Base-by-base conservation (phyloP, 1,140 invertebrate genomes). In the Neotoxoptera formosana region DNA sequence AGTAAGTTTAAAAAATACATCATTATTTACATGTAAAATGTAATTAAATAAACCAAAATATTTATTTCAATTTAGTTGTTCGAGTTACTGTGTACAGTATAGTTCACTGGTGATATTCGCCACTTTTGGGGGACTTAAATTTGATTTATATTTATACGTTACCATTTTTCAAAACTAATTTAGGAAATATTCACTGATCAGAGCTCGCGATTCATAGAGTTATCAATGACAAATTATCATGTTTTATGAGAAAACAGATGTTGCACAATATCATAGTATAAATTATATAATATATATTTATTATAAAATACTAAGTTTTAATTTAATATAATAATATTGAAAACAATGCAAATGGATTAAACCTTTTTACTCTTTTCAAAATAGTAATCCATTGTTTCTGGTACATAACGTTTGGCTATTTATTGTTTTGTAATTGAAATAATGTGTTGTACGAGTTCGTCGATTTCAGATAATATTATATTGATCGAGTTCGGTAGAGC, bases 361-460 rank as follows among this genome's bases (percentile, higher is more conserved):
- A 7, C 4, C n/a, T 7, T 76, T 76, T 76, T 76, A 76, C n/a
- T 34, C 14, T 76, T 67, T 67, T 76, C 14, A 76, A 76, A 76
- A 76, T 2, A 76, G 14, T n/a, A n/a, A n/a, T 17, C 60, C 30
- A 76, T 76, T 53, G 51, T 53, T 76, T 76, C 60, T n/a, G 30
- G 60, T 76, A n/a, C 60, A 76, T 76, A 76, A 76, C 7, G 1
- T 76, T 76, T n/a, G 14, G 60, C 11, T n/a, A n/a, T 76, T 76
- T 76, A 76, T 76, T n/a, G 30, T 76, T 34, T 76, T 76, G 30
- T 76, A n/a, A 76, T 76, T 76, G 60, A 76, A 76, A 17, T 76
- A 76, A 76, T 76, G 60, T 76, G n/a, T 76, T 76, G n/a, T 41
- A 45, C 41, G 41, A 47, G 14, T 86, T 86, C 84, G 84, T 88